Conservation (phyloP, 2,797 vertebrate genomes). For the Poecilia wingei region DNA sequence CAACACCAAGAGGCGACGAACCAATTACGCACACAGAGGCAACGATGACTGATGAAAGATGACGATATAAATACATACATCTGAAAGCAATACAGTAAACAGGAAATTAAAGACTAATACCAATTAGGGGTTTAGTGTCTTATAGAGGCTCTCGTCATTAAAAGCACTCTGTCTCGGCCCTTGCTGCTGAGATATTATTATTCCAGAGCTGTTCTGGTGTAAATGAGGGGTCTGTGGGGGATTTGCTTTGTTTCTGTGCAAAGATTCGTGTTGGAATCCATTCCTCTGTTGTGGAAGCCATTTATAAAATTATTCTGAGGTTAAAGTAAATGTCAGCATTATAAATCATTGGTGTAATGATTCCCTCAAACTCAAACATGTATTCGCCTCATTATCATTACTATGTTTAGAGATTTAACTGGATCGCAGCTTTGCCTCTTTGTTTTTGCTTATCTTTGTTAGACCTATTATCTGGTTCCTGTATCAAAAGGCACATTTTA, state of each 20-base stretch:
- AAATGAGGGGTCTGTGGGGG: constrained; percentile 8
- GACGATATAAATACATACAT: constrained; percentile 22
- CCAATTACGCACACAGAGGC: constrained; percentile 14
- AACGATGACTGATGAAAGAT: constrained; percentile 6
- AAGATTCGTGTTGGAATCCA: constrained; percentile 22
- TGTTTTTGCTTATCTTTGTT: neutral
- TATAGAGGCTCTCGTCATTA: neutral
- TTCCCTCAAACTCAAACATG: constrained; percentile 19
- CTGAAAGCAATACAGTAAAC: constrained; percentile 10
- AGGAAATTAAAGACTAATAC: neutral
- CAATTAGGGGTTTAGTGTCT: neutral
- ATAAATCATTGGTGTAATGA: constrained; percentile 49
- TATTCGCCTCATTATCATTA: neutral
- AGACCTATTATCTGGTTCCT: neutral
- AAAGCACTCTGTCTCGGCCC: neutral
- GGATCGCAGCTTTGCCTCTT: neutral
- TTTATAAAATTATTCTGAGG: constrained; percentile 42
- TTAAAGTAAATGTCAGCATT: constrained; percentile 42
- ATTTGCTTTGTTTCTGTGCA: constrained; percentile 8
- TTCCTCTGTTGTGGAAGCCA: constrained; percentile 21
- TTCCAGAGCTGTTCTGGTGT: neutral
- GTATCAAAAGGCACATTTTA: too few relatives aligned
- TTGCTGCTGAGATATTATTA: constrained; percentile 4
- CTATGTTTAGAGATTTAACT: constrained; percentile 12
- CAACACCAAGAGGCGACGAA: constrained; percentile 22